Base-by-base conservation (phyloP, 2,888 invertebrate genomes). In the Tillus elongatus region DNA sequence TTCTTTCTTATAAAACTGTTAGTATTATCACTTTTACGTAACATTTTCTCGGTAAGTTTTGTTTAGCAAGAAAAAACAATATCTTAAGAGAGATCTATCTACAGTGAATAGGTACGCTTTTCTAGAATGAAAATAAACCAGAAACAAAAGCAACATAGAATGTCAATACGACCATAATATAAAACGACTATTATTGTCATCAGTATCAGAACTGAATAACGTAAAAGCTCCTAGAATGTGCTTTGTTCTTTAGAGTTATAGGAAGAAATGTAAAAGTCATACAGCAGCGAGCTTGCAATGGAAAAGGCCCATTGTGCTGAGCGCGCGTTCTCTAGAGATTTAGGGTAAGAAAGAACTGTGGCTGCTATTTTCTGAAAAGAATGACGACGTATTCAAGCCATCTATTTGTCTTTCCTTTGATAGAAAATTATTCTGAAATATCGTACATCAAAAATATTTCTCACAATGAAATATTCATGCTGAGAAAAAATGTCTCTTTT, bases 261-360 rank as follows among this genome's bases (percentile, higher is more conserved):
- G 56, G 58, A 60, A 57, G 60, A 59, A 60, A 61, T 54, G 60
- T 60, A 62, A 61, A 61, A 62, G 60, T 62, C 60, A 58, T 60
- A 60, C 57, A 61, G 60, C 59, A 51, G 57, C 57, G 54, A 60
- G 59, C 58, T 60, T 54, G 53, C 53, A 52, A 57, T 56, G 57
- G 58, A 60, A 59, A 58, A 57, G 56, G 50, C 42, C 55, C 47
- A 56, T 60, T 60, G 60, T 60, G 47, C 42, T 37, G 51, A 51
- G 54, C 54, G 57, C 58, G 57, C 51, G 55, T 57, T 58, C 58
- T 58, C 58, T 47, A 44, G 59, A 56, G 55, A 58, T 55, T 56
- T 54, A 52, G 42, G 47, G 48, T 47, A 54, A 59, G 60, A 59
- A 59, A 57, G 58, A 54, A 58, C 57, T 61, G 61, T 55, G 61